Percentiles rank a stretch among this genome's conserved stretches.
Conservation (phyloP, 2,888 invertebrate species). For the Synergus japonicus region DNA sequence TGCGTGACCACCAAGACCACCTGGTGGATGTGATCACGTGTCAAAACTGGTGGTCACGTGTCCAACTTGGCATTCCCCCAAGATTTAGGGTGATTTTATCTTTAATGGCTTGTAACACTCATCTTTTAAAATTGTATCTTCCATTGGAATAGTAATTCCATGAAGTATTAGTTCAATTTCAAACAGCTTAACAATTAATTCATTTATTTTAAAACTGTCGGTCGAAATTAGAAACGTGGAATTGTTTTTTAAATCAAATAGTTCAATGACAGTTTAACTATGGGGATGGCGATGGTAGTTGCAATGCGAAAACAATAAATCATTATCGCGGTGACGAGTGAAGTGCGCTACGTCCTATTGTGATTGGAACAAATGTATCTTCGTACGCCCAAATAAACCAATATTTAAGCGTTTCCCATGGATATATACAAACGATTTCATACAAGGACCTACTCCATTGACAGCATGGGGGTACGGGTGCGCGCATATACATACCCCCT, state of each 20-base stretch:
- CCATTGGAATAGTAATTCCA: conserved; percentile 19
- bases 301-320: conserved; percentile 40
- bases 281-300: background rate
- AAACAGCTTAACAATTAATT: too few species aligned
- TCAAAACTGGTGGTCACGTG: conserved; percentile 70
- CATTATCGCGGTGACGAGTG: conserved; percentile 37
- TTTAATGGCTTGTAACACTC: conserved; percentile 46
- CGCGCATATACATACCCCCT: conserved; percentile 67
- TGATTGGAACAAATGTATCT: conserved; percentile 37
- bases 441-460: conserved; percentile 68
- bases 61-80: conserved; percentile 66
- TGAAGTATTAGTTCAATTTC: conserved; percentile 19
- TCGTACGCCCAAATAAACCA: conserved; percentile 68
- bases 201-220: too few species aligned
- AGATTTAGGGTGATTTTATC: conserved; percentile 53
- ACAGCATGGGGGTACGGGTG: conserved; percentile 71
- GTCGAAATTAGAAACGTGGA: background rate
- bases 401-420: conserved; percentile 75
- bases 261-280: background rate
- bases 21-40: conserved; percentile 65
- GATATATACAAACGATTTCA: conserved; percentile 70
- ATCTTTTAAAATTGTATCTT: conserved; percentile 30
- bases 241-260: background rate
- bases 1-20: conserved; percentile 51
- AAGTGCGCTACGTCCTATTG: conserved; percentile 25